Percentiles rank a stretch among this genome's conserved stretches.
phyloP scores from a whole-genome alignment of 2,888 invertebrate species.

The Ormyrus labotus region DNA sequence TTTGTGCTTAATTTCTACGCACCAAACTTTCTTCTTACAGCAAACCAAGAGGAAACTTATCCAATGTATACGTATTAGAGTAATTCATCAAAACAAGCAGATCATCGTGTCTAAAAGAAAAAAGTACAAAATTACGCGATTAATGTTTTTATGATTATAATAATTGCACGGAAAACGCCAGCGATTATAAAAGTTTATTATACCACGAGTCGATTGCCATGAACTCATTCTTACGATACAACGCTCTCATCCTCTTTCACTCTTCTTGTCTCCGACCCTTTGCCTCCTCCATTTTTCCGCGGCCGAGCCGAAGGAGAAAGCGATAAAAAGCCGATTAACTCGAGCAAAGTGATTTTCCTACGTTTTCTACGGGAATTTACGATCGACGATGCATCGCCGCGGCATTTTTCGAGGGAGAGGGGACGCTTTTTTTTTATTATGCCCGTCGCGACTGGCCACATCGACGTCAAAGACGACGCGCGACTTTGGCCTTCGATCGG shows the following conservation, averaged over 20 bases:
- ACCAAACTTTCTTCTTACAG: too few relatives aligned
- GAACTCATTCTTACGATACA: not conserved
- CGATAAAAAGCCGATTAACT: not conserved
- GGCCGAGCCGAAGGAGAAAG: not conserved
- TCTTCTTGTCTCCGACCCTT: not conserved
- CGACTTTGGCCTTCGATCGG: constrained; percentile 8
- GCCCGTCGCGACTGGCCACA: too few relatives aligned
- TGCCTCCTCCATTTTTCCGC: not conserved
- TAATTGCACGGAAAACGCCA: constrained; percentile 24
- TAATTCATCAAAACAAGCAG: too few relatives aligned
- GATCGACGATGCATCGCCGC: constrained; percentile 9
- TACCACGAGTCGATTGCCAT: constrained; percentile 1
- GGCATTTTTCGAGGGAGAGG: constrained; percentile 11
- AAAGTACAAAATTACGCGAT: too few relatives aligned
- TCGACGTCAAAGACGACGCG: not conserved
- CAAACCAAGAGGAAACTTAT: too few relatives aligned
- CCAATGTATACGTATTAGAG: too few relatives aligned
- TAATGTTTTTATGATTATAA: constrained; percentile 7
- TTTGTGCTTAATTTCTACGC: too few relatives aligned
- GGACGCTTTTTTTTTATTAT: not conserved
- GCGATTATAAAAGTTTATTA: constrained; percentile 36
- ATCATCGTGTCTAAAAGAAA: too few relatives aligned
- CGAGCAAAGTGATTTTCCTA: constrained; percentile 9
- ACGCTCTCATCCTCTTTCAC: not conserved
- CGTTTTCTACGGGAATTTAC: constrained; percentile 16